Evolutionary conservation across 2,113 vertebrate species (phyloP).

Genomic region (Macroglossus sobrinus): DNA sequence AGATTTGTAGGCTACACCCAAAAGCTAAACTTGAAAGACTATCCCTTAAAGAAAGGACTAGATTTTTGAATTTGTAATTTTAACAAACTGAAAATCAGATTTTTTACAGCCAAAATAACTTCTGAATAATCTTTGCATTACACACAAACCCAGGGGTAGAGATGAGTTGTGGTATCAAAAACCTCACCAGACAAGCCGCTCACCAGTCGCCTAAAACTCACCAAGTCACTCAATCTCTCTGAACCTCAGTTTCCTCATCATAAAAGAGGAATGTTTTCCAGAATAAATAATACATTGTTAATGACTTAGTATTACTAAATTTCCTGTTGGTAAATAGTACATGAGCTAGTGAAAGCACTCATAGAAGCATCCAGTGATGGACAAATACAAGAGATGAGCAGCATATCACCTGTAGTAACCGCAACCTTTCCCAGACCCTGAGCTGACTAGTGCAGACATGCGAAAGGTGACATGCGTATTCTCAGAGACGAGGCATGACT

Average conservation of each 20-base stretch:
- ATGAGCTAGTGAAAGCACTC: not conserved
- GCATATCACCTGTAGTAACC: not conserved
- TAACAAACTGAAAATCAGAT: constrained; percentile 13
- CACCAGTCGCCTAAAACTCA: not conserved
- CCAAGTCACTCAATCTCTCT: not conserved
- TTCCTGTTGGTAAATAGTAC: not conserved
- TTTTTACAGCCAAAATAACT: constrained; percentile 1
- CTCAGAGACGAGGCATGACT: constrained; percentile 57
- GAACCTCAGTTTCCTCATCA: not conserved
- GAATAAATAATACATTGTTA: not conserved
- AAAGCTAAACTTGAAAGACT: constrained; percentile 20
- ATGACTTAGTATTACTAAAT: not conserved
- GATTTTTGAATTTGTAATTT: not conserved
- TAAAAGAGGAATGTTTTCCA: not conserved
- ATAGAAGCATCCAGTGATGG: not conserved
- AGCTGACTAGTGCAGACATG: not conserved
- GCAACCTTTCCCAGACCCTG: not conserved
- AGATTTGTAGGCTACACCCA: not conserved
- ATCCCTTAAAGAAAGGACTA: not conserved
- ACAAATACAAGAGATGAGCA: not conserved
- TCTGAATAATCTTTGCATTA: not conserved
- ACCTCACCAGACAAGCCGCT: not conserved
- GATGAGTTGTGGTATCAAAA: not conserved
- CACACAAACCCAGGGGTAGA: not conserved
- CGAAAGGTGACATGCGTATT: not conserved